Conservation (phyloP, 1,140 invertebrate genomes). For the Conus ventricosus region DNA sequence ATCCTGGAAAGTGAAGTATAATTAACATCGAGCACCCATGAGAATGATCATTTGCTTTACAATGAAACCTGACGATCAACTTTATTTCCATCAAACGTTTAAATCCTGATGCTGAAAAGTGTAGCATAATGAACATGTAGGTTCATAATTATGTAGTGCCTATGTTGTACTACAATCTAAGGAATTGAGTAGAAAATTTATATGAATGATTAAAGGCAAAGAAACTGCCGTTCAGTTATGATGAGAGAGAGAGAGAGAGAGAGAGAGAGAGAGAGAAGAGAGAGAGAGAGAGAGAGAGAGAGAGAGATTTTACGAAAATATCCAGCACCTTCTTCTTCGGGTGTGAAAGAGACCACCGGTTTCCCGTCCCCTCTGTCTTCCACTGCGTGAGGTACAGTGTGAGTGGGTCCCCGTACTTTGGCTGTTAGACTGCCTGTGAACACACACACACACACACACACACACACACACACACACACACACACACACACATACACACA, state of each 20-base stretch:
- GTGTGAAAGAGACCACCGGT: conserved; percentile 14
- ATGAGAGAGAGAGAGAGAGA: background rate
- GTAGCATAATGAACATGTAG: no score
- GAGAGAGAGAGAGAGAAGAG: background rate
- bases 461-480: background rate
- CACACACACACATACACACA: background rate
- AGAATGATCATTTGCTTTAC: no score
- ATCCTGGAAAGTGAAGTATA: no score
- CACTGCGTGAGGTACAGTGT: background rate
- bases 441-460: conserved; percentile 14
- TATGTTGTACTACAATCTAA: no score
- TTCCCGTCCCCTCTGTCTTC: conserved; percentile 24
- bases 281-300: background rate
- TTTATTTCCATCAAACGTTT: no score
- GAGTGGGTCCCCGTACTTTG: conserved; percentile 9
- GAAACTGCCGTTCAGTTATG: no score
- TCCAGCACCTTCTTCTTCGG: background rate
- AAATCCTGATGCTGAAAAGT: no score
- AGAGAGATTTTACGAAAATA: background rate
- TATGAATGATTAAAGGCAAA: no score
- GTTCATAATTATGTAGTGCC: no score
- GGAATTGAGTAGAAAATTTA: no score
- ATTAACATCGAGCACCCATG: no score
- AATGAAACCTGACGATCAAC: no score
- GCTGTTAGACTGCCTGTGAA: conserved; percentile 8